These are phyloP conservation scores for Eleutherodactylus coqui DNA, from an alignment of 2,797 vertebrate species.

Conservation along the genomic window DNA sequence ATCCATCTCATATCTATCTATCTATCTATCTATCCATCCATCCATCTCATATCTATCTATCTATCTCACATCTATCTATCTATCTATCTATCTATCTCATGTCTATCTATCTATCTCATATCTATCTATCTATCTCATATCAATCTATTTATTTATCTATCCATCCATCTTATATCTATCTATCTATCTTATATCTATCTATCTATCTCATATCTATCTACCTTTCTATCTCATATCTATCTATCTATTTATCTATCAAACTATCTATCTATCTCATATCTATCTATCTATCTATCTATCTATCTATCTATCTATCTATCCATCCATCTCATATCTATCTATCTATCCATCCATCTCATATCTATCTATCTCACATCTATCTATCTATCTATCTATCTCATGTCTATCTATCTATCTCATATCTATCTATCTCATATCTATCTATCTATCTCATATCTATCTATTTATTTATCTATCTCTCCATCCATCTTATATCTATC, in stretches of 20 bases:
- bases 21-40: constrained; percentile 22
- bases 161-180: no score
- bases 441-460: not conserved
- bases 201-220: constrained; percentile 3
- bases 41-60: constrained; percentile 16
- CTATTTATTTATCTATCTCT: no score
- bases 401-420: not conserved
- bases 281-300: not conserved
- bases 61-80: no score
- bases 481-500: no score
- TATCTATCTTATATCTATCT: no score
- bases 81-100: not conserved
- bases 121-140: constrained; percentile 1
- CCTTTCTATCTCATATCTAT: not conserved
- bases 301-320: not conserved
- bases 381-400: constrained; percentile 29
- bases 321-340: not conserved
- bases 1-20: constrained; percentile 17
- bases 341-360: not conserved
- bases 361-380: constrained; percentile 26
- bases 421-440: no score
- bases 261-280: no score
- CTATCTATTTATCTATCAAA: not conserved
- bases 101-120: no score
- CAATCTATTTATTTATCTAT: not conserved